These are phyloP conservation scores for Fratercula arctica DNA, from an alignment of 2,797 vertebrate genomes.

Conservation along the genomic window DNA sequence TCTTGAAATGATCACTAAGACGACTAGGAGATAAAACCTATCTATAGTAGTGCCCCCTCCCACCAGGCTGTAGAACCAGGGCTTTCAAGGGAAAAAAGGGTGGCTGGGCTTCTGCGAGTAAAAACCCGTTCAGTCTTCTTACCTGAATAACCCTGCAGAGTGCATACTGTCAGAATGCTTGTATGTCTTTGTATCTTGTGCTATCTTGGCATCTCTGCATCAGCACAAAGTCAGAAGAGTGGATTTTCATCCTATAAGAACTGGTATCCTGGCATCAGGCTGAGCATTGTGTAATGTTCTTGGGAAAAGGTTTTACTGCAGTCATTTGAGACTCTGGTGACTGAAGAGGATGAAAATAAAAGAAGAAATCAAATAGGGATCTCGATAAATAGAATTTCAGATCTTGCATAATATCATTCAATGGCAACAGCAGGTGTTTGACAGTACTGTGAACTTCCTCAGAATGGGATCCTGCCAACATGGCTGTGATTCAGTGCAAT, in stretches of 20 bases:
- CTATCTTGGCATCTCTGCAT: neutral
- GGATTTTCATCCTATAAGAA: slow-evolving; percentile 19
- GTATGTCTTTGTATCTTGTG: neutral
- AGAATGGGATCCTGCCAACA: slow-evolving; percentile 79
- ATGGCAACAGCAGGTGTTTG: slow-evolving; percentile 81
- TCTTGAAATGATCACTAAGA: neutral
- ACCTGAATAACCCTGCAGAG: neutral
- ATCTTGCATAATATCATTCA: slow-evolving; percentile 80
- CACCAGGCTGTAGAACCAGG: neutral
- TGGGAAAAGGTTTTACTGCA: slow-evolving; percentile 54
- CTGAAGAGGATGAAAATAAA: slow-evolving; percentile 2
- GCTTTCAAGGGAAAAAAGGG: neutral
- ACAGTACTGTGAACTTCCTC: slow-evolving; percentile 80
- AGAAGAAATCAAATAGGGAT: slow-evolving; percentile 67
- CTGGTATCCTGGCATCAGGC: neutral
- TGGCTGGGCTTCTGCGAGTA: neutral
- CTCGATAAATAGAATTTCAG: slow-evolving; percentile 77
- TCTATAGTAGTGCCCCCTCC: neutral
- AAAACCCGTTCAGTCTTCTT: neutral
- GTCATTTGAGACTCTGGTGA: slow-evolving; percentile 47
- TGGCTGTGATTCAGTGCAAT: slow-evolving; percentile 79
- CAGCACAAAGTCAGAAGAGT: neutral
- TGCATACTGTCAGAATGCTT: neutral
- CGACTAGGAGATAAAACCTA: neutral
- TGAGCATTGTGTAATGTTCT: slow-evolving; percentile 19